Evolutionary conservation across 1,140 invertebrate species (phyloP).

Genomic region (Globodera rostochiensis): DNA sequence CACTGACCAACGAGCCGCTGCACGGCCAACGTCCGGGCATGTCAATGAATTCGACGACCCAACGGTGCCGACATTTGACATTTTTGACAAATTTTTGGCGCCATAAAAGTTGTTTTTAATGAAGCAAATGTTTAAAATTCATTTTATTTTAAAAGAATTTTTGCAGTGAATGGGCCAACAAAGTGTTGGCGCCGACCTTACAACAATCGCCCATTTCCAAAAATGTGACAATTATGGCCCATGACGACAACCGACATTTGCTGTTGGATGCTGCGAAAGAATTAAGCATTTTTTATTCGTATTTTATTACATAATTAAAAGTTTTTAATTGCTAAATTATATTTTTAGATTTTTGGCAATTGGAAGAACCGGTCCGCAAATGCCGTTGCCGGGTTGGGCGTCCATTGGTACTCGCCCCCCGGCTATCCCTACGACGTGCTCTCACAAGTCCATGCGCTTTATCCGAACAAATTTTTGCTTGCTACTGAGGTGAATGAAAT

Average conservation of each 20-base stretch:
- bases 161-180: conserved; percentile 54
- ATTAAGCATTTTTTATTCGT: conserved; percentile 22
- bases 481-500: conserved; percentile 34
- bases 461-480: conserved; percentile 44
- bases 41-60: conserved; percentile 64
- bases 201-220: conserved; percentile 27
- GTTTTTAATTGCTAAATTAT: conserved; percentile 16
- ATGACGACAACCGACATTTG: conserved; percentile 66
- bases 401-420: conserved; percentile 70
- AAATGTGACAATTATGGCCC: conserved; percentile 57
- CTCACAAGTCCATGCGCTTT: conserved; percentile 25
- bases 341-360: conserved; percentile 9
- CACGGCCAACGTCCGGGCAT: conserved; percentile 63
- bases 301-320: no score
- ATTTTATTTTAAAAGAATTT: background rate
- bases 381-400: conserved; percentile 63
- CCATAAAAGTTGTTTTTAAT: no score
- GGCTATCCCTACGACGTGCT: conserved; percentile 25
- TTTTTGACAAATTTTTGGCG: no score
- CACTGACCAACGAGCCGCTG: conserved; percentile 72
- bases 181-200: conserved; percentile 44
- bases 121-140: no score
- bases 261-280: conserved; percentile 73
- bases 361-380: conserved; percentile 26
- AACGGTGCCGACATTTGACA: conserved; percentile 26